Conservation (phyloP, 2,797 vertebrate species). For the Gymnopithys bicolor region DNA sequence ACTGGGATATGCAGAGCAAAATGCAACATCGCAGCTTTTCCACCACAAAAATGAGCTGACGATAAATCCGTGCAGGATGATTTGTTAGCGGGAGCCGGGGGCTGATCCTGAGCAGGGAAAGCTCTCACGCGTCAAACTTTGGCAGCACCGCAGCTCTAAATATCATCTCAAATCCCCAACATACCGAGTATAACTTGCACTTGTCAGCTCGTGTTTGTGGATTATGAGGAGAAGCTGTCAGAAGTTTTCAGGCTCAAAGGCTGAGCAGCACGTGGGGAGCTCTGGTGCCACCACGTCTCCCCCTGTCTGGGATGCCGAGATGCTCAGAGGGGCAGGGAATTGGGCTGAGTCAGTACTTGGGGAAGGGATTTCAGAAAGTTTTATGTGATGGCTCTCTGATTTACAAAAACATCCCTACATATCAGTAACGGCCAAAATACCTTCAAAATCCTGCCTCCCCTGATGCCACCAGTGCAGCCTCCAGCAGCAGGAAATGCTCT, state of each 20-base stretch:
- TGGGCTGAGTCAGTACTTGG: neutral
- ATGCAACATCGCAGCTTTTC: neutral
- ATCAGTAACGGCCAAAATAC: neutral
- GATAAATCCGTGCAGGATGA: neutral
- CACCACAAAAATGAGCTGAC: neutral
- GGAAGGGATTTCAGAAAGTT: neutral
- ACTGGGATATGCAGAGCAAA: accelerated
- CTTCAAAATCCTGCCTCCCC: neutral
- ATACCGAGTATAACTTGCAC: neutral
- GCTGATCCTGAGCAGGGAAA: neutral
- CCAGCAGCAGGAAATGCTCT: neutral
- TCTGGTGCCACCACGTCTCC: neutral
- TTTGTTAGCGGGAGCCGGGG: neutral
- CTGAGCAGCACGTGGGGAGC: neutral
- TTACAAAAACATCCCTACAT: neutral
- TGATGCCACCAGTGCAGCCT: neutral
- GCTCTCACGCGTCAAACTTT: neutral
- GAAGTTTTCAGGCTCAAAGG: slow-evolving; percentile 24
- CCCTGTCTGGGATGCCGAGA: neutral
- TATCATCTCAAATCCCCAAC: slow-evolving; percentile 16
- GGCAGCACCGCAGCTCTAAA: neutral
- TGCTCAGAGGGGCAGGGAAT: accelerated
- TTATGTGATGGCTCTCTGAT: accelerated
- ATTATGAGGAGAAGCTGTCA: slow-evolving; percentile 30
- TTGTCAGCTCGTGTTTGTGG: slow-evolving; percentile 6